phyloP scores from a whole-genome alignment of 2,888 invertebrate species.

The Syrphus vitripennis region DNA sequence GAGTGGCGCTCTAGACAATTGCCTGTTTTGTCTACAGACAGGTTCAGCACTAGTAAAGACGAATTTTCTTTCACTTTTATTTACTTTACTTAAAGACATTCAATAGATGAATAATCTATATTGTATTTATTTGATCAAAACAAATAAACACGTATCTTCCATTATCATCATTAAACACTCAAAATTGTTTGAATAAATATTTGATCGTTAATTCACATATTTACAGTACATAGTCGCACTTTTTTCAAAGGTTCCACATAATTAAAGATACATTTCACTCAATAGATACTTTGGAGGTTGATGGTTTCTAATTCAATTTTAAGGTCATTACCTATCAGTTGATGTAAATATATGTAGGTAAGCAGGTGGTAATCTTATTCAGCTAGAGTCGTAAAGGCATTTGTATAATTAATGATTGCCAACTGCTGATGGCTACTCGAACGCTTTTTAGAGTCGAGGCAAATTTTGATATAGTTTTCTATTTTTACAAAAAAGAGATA shows the following conservation, averaged over 20 bases:
- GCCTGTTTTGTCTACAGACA: too few relatives aligned
- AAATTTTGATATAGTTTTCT: too few relatives aligned
- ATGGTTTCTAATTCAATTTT: slow-evolving; percentile 16
- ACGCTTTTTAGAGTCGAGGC: too few relatives aligned
- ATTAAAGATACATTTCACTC: slow-evolving; percentile 24
- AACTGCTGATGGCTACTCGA: too few relatives aligned
- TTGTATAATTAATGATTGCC: neutral
- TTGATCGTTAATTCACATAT: neutral
- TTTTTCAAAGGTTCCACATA: neutral
- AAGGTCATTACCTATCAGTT: slow-evolving; percentile 35
- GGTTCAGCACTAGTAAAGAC: too few relatives aligned
- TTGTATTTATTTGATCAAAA: neutral
- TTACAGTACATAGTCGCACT: neutral
- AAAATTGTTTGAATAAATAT: slow-evolving; percentile 15
- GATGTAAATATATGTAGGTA: neutral
- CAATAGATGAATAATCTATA: neutral
- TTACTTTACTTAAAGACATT: neutral
- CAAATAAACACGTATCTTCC: neutral
- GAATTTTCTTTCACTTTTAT: too few relatives aligned
- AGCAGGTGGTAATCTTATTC: neutral
- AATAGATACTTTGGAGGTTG: neutral
- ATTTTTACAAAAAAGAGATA: too few relatives aligned
- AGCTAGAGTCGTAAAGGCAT: neutral
- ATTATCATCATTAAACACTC: neutral
- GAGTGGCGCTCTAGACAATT: too few relatives aligned